Conservation (phyloP, 2,113 vertebrate species). For the Python bivittatus region DNA sequence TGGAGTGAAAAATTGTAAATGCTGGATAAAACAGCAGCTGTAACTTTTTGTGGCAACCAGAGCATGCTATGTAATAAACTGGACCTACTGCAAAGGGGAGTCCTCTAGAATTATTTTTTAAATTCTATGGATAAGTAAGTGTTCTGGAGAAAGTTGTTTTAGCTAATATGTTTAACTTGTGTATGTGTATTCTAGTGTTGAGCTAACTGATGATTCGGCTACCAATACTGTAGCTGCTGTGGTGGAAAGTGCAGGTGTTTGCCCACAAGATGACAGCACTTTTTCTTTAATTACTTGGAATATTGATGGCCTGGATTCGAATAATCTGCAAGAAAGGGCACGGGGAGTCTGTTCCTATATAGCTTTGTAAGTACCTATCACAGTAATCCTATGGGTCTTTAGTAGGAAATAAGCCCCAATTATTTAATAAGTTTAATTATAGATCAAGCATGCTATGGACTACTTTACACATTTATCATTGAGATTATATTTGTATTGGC, state of each 20-base stretch:
- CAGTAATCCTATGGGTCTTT: background rate
- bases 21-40: background rate
- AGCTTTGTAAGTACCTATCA: conserved; percentile 79
- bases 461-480: background rate
- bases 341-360: conserved; percentile 86
- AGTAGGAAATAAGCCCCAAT: background rate
- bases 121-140: background rate
- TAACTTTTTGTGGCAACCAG: background rate
- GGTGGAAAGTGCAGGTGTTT: conserved; percentile 12
- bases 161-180: background rate
- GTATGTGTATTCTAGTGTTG: conserved; percentile 78
- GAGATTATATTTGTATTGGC: background rate
- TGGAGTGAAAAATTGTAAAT: background rate
- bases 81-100: background rate
- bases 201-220: conserved; percentile 81
- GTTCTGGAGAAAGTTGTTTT: background rate
- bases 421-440: background rate
- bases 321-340: conserved; percentile 82
- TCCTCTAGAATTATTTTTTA: background rate
- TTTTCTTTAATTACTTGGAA: conserved; percentile 93
- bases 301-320: conserved; percentile 86
- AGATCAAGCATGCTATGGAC: background rate
- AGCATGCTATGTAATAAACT: background rate
- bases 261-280: conserved; percentile 69
- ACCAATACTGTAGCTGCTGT: conserved; percentile 27